phyloP scores from a whole-genome alignment of 30 jellyfish, hydroid and myxozoan species.

The Aurelia coerulea region DNA sequence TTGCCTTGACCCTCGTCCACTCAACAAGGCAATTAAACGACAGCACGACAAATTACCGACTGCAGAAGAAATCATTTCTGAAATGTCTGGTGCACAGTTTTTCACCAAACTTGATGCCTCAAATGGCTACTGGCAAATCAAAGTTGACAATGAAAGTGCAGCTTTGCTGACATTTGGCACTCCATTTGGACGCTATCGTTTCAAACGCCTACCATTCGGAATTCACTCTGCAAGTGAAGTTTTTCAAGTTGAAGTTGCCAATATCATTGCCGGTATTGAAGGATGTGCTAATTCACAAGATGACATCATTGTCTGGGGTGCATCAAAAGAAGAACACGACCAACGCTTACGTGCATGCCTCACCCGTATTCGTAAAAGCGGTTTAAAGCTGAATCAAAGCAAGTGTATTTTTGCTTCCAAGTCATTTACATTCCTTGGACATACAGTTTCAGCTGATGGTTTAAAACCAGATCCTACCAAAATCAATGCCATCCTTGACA shows the following conservation, averaged over 20 bases:
- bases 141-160: slow-evolving; percentile 64
- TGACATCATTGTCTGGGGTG: slow-evolving; percentile 59
- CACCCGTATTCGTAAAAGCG: too few relatives aligned
- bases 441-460: too few relatives aligned
- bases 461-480: too few relatives aligned
- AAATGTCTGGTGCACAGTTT: slow-evolving; percentile 75
- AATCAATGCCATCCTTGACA: slow-evolving; percentile 37
- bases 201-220: slow-evolving; percentile 79
- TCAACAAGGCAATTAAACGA: slow-evolving; percentile 76
- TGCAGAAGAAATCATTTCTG: slow-evolving; percentile 66
- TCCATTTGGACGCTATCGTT: slow-evolving; percentile 78
- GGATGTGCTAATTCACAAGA: slow-evolving; percentile 60
- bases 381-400: too few relatives aligned
- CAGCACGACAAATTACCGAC: slow-evolving; percentile 79
- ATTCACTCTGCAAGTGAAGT: too few relatives aligned
- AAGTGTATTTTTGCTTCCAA: too few relatives aligned
- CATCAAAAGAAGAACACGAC: slow-evolving; percentile 19
- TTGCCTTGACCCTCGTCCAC: too few relatives aligned
- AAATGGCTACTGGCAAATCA: too few relatives aligned
- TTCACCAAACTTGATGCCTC: too few relatives aligned
- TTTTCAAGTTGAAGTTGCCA: slow-evolving; percentile 50
- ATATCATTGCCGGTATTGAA: slow-evolving; percentile 46
- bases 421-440: too few relatives aligned
- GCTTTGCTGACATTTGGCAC: slow-evolving; percentile 69
- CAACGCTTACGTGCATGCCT: too few relatives aligned